phyloP scores from a whole-genome alignment of 2,113 vertebrate genomes.

The Halcyon malimbica region DNA sequence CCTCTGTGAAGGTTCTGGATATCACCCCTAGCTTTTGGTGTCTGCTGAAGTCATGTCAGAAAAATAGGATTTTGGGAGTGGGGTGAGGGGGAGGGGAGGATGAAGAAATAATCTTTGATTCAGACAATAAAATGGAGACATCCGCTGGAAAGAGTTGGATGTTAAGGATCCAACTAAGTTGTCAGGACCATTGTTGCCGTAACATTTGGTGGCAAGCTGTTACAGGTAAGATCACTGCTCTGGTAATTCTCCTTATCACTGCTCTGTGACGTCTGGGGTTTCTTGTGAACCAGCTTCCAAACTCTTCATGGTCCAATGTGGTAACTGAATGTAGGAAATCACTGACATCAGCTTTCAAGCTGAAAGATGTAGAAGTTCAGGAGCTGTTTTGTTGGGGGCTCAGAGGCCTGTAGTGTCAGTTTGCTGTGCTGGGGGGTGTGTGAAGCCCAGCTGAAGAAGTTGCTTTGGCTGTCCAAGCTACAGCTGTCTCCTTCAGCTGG shows the following conservation, averaged over 20 bases:
- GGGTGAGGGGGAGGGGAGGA: too few relatives aligned
- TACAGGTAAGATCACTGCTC: neutral
- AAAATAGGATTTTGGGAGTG: neutral
- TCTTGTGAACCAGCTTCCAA: neutral
- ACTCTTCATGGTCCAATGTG: too few relatives aligned
- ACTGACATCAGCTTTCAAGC: rapidly evolving
- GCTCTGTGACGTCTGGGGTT: neutral
- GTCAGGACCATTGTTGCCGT: neutral
- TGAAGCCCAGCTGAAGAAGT: neutral
- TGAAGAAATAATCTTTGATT: neutral
- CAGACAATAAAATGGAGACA: neutral
- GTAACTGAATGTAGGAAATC: neutral
- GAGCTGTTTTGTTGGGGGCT: neutral
- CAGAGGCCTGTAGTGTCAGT: neutral
- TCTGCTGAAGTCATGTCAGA: neutral
- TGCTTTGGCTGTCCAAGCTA: neutral
- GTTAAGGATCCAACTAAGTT: neutral
- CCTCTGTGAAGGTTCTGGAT: neutral
- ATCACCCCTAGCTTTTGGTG: neutral
- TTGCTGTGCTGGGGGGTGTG: neutral
- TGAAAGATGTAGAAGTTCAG: neutral
- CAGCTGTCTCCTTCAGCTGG: neutral
- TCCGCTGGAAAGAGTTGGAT: neutral
- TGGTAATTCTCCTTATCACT: neutral
- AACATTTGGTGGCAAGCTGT: neutral